Conservation (phyloP, 2,888 invertebrate species). For the Cosmorhoe ocellata region DNA sequence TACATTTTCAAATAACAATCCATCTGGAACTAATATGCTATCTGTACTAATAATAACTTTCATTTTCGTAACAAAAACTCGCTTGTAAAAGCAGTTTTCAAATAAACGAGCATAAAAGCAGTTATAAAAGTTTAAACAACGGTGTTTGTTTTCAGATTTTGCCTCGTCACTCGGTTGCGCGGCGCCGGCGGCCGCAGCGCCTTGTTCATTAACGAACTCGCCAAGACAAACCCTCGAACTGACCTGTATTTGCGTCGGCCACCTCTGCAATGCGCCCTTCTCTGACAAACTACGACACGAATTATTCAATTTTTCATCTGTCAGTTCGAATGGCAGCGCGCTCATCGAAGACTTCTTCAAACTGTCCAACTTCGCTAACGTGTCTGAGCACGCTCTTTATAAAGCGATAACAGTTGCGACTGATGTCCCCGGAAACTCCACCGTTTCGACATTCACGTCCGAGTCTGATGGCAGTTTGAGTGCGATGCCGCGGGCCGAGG, state of each 20-base stretch:
- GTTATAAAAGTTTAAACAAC: slow-evolving; percentile 26
- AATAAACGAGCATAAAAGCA: slow-evolving; percentile 17
- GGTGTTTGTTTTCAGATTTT: slow-evolving; percentile 55
- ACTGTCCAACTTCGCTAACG: slow-evolving; percentile 50
- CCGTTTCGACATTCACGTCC: slow-evolving; percentile 34
- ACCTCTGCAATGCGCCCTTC: slow-evolving; percentile 67
- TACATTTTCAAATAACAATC: no score
- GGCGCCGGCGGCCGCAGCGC: slow-evolving; percentile 30
- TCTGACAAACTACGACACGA: slow-evolving; percentile 50
- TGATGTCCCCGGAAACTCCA: slow-evolving; percentile 31
- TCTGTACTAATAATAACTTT: no score
- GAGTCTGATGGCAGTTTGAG: slow-evolving; percentile 30
- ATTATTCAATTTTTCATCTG: slow-evolving; percentile 55
- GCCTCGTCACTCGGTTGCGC: slow-evolving; percentile 57
- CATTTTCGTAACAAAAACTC: no score
- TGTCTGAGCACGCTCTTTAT: slow-evolving; percentile 48
- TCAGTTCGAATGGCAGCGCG: slow-evolving; percentile 40
- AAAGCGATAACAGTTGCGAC: slow-evolving; percentile 46
- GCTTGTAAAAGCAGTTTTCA: not conserved
- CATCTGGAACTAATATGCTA: no score
- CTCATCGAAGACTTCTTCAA: slow-evolving; percentile 54
- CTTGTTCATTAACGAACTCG: slow-evolving; percentile 54
- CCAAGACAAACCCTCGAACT: slow-evolving; percentile 50
- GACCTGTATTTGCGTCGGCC: slow-evolving; percentile 58
- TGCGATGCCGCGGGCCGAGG: slow-evolving; percentile 56